These are phyloP conservation scores for Autographa pulchrina DNA, from an alignment of 2,888 invertebrate genomes.

Conservation along the genomic window DNA sequence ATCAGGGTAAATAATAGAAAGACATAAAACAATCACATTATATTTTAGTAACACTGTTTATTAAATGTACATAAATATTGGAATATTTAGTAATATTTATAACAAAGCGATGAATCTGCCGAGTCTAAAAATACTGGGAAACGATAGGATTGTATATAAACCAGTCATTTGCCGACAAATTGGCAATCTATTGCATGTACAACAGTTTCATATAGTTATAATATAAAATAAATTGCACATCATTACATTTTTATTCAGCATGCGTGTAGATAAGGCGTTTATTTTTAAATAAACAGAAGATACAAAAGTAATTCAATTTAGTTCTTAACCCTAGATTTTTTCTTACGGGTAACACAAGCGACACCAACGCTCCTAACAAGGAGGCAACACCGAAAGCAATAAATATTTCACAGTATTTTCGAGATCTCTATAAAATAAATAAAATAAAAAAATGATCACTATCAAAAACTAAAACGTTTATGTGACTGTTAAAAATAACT, in stretches of 20 bases:
- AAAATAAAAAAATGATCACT: constrained; percentile 8
- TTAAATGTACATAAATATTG: constrained; percentile 50
- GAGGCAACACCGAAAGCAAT: constrained; percentile 3
- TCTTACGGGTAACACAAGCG: neutral
- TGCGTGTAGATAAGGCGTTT: neutral
- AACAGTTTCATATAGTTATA: neutral
- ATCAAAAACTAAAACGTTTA: constrained; percentile 13
- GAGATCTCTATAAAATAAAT: constrained; percentile 29
- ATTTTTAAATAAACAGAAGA: constrained; percentile 3
- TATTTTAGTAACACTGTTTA: constrained; percentile 52
- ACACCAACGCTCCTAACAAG: neutral
- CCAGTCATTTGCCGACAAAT: constrained; percentile 21
- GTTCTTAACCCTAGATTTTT: constrained; percentile 12
- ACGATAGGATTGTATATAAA: constrained; percentile 8
- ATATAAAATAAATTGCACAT: neutral
- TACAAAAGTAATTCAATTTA: constrained; percentile 9
- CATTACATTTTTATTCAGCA: neutral
- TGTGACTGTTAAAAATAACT: neutral
- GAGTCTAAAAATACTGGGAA: constrained; percentile 14
- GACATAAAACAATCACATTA: constrained; percentile 50
- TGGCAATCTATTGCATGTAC: neutral
- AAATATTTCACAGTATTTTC: constrained; percentile 16
- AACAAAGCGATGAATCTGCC: constrained; percentile 8
- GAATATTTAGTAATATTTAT: constrained; percentile 44
- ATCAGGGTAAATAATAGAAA: constrained; percentile 31